phyloP scores from a whole-genome alignment of 2,888 invertebrate species.

The Drosophila fungiperda region DNA sequence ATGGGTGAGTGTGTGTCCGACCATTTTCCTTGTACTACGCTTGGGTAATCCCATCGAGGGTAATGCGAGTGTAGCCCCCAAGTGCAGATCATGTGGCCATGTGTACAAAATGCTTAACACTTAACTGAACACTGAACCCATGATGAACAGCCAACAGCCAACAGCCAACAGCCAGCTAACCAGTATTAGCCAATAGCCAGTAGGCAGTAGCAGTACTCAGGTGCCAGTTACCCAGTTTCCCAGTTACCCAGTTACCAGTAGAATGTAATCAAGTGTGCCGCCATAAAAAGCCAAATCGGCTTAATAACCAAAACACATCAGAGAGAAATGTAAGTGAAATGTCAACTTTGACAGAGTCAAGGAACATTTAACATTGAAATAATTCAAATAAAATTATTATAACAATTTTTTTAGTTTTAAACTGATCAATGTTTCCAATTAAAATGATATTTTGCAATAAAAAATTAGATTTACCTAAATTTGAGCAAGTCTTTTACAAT shows the following conservation, averaged over 20 bases:
- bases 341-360: slow-evolving; percentile 8
- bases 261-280: slow-evolving; percentile 28
- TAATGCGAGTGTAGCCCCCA: slow-evolving; percentile 30
- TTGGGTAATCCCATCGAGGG: slow-evolving; percentile 25
- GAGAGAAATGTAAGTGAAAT: slow-evolving; percentile 9
- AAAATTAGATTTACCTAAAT: not conserved
- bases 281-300: slow-evolving; percentile 59
- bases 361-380: not conserved
- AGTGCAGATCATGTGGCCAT: slow-evolving; percentile 10
- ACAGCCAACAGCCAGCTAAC: not conserved
- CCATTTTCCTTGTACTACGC: slow-evolving; percentile 43
- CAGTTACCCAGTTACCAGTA: not conserved
- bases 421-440: not conserved
- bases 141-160: slow-evolving; percentile 25
- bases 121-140: slow-evolving; percentile 53
- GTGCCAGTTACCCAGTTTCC: not conserved
- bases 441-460: not conserved
- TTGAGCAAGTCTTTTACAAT: not conserved
- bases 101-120: slow-evolving; percentile 64
- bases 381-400: not conserved
- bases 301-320: slow-evolving; percentile 52
- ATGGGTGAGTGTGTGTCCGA: slow-evolving; percentile 13
- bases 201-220: not conserved
- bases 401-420: not conserved
- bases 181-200: slow-evolving; percentile 3